Conservation (phyloP, 2,888 invertebrate species). For the Petrolisthes cinctipes region DNA sequence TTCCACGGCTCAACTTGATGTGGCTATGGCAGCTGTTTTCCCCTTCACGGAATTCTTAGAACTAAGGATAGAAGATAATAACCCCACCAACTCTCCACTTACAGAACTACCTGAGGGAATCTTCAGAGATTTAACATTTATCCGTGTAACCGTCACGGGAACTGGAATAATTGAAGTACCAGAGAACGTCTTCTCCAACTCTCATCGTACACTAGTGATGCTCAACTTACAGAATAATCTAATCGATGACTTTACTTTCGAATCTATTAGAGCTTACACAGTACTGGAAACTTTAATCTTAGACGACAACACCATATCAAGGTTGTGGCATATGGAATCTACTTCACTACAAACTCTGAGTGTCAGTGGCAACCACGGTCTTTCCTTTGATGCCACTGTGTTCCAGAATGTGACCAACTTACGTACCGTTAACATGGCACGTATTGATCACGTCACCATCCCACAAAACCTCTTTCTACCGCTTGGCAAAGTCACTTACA, state of each 20-base stretch:
- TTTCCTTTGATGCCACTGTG: background rate
- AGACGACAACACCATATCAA: slow-evolving; percentile 17
- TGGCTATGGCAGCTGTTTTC: background rate
- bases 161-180: background rate
- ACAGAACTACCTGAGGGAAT: background rate
- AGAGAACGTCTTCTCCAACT: slow-evolving; percentile 27
- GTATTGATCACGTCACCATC: background rate
- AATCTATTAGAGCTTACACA: background rate
- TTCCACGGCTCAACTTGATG: background rate
- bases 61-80: slow-evolving; percentile 17
- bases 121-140: slow-evolving; percentile 8
- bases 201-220: background rate
- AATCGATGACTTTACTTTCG: slow-evolving; percentile 20
- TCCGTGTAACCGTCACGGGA: slow-evolving; percentile 26
- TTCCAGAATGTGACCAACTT: background rate
- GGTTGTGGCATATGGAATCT: background rate
- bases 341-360: slow-evolving; percentile 13
- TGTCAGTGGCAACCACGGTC: slow-evolving; percentile 13
- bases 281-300: slow-evolving; percentile 20
- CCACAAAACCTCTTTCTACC: background rate
- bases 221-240: slow-evolving; percentile 23
- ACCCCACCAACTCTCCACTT: background rate
- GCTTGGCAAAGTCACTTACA: background rate
- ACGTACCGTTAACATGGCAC: slow-evolving; percentile 5
- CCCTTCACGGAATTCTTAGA: slow-evolving; percentile 24